Conservation (phyloP, 1,140 invertebrate genomes). For the Bombus haemorrhoidalis region DNA sequence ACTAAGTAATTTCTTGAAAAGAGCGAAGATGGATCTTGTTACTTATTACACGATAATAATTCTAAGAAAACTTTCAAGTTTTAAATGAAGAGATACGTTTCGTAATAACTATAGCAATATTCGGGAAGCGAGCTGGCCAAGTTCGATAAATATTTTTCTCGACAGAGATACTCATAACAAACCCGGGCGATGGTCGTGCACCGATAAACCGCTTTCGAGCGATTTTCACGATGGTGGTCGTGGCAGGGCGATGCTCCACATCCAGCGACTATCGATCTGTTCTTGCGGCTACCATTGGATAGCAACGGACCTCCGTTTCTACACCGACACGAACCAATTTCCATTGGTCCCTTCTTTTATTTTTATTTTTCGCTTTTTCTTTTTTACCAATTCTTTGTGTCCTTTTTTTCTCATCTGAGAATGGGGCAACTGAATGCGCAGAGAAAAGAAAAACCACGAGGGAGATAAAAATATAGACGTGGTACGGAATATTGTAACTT, state of each 20-base stretch:
- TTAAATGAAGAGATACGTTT: background rate
- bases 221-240: conserved; percentile 28
- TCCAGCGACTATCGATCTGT: conserved; percentile 48
- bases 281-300: conserved; percentile 30
- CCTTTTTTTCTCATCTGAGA: conserved; percentile 34
- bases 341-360: conserved; percentile 49
- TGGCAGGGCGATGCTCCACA: conserved; percentile 21
- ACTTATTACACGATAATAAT: background rate
- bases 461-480: conserved; percentile 4
- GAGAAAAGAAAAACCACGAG: background rate
- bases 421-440: background rate
- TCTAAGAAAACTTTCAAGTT: background rate
- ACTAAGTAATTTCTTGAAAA: background rate
- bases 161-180: conserved; percentile 32
- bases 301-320: conserved; percentile 35
- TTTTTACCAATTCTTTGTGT: background rate
- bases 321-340: conserved; percentile 53
- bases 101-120: background rate
- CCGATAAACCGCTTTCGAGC: conserved; percentile 51
- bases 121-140: background rate
- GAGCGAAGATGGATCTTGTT: background rate
- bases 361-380: conserved; percentile 5
- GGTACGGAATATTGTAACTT: conserved; percentile 29
- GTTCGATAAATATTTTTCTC: conserved; percentile 44
- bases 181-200: background rate